Evolutionary conservation across 2,888 invertebrate genomes (phyloP).

Genomic region (Nephrotoma appendiculata): DNA sequence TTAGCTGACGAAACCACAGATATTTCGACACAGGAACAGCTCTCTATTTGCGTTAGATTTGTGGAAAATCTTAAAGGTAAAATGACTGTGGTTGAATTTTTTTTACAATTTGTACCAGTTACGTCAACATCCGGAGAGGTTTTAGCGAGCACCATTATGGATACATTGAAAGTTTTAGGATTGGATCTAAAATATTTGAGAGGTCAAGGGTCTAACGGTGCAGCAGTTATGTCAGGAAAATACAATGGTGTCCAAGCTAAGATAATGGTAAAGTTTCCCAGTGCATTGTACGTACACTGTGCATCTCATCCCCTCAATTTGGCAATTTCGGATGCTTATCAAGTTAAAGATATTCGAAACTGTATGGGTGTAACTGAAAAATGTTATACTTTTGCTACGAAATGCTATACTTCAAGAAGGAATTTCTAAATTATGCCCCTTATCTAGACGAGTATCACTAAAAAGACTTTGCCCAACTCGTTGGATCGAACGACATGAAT

Average conservation of each 20-base stretch:
- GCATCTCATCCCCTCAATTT: background rate
- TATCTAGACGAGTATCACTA: background rate
- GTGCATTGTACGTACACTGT: background rate
- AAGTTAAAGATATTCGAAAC: background rate
- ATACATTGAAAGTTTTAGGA: background rate
- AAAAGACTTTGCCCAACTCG: background rate
- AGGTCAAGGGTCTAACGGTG: background rate
- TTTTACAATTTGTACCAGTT: background rate
- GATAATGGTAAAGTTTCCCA: background rate
- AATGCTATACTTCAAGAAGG: background rate
- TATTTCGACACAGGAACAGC: background rate
- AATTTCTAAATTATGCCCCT: background rate
- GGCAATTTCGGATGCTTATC: background rate
- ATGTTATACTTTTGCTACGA: background rate
- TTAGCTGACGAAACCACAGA: too few relatives aligned
- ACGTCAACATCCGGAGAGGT: background rate
- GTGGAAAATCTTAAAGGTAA: background rate
- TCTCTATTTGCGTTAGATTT: background rate
- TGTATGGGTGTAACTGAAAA: background rate
- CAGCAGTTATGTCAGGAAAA: background rate
- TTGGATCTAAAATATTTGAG: background rate
- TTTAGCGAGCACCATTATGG: background rate
- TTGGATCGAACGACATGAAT: background rate
- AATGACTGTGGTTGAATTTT: background rate
- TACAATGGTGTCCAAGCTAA: background rate